A percentile compares a stretch with the other conserved stretches of the same genome.
Conservation (phyloP, 1,140 invertebrate species). For the Dysdera silvatica region DNA sequence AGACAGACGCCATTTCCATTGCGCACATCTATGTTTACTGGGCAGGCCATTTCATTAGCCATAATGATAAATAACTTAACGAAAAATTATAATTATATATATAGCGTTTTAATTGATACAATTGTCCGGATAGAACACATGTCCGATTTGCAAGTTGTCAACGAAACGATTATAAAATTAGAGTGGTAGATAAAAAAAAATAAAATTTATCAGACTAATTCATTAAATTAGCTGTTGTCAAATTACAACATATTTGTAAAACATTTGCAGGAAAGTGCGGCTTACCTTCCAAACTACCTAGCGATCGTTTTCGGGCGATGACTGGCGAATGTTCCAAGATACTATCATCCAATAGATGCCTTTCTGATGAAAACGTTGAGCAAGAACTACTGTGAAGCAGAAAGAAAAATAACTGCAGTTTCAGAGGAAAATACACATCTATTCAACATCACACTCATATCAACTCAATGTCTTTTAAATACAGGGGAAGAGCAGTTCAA, state of each 20-base stretch:
- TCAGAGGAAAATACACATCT: no score
- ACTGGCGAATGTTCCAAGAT: constrained; percentile 44
- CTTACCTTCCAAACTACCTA: constrained; percentile 26
- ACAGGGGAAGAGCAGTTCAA: no score
- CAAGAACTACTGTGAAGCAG: no score
- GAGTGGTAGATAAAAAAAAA: not conserved
- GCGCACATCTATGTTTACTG: no score
- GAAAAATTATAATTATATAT: no score
- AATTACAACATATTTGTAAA: not conserved
- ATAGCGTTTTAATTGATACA: not conserved
- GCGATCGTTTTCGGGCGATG: constrained; percentile 31
- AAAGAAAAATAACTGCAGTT: no score
- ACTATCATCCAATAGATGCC: constrained; percentile 48
- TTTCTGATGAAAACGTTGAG: constrained; percentile 32
- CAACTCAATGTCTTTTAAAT: no score
- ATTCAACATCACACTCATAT: no score
- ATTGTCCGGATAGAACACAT: not conserved
- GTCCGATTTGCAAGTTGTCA: not conserved
- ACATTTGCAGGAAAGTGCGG: not conserved
- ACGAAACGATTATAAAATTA: not conserved
- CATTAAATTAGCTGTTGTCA: not conserved
- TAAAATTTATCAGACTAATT: not conserved
- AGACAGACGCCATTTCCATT: no score
- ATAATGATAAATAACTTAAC: no score
- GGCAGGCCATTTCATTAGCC: no score